phyloP scores from a whole-genome alignment of 2,888 invertebrate species.

The Gnatocerus cornutus region DNA sequence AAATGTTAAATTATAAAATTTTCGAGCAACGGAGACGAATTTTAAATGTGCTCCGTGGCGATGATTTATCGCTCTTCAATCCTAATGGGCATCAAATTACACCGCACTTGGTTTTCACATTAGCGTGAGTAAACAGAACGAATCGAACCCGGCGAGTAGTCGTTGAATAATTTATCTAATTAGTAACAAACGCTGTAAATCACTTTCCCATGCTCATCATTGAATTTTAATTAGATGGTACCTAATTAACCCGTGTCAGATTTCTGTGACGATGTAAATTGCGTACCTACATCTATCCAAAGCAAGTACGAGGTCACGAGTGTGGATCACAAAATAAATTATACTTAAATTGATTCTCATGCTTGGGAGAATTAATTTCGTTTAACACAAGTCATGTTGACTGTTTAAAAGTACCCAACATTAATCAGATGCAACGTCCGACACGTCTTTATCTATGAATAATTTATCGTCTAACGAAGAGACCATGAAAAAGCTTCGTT shows the following conservation, averaged over 20 bases:
- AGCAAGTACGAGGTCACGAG: slow-evolving; percentile 54
- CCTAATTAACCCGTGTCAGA: slow-evolving; percentile 58
- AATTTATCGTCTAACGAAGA: slow-evolving; percentile 23
- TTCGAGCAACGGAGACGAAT: no score
- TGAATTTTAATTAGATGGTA: slow-evolving; percentile 53
- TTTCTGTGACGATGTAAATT: slow-evolving; percentile 50
- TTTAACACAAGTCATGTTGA: slow-evolving; percentile 59
- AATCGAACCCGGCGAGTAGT: slow-evolving; percentile 32
- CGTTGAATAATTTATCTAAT: slow-evolving; percentile 47
- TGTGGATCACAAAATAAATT: slow-evolving; percentile 61
- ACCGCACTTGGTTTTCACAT: slow-evolving; percentile 23
- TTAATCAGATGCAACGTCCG: slow-evolving; percentile 43
- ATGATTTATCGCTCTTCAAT: slow-evolving; percentile 8
- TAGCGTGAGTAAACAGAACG: slow-evolving; percentile 36
- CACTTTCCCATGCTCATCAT: slow-evolving; percentile 46
- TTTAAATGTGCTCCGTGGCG: slow-evolving; percentile 1
- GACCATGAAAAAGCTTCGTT: slow-evolving; percentile 6
- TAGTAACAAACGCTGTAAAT: slow-evolving; percentile 40
- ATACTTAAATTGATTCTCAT: slow-evolving; percentile 61
- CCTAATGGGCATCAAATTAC: slow-evolving; percentile 29
- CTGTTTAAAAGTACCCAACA: slow-evolving; percentile 46
- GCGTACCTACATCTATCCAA: slow-evolving; percentile 13
- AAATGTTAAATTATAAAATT: no score
- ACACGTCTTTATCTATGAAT: slow-evolving; percentile 47
- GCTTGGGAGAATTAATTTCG: slow-evolving; percentile 59